These are phyloP conservation scores for Calliphora vicina DNA, from an alignment of 1,140 invertebrate genomes.

Conservation along the genomic window DNA sequence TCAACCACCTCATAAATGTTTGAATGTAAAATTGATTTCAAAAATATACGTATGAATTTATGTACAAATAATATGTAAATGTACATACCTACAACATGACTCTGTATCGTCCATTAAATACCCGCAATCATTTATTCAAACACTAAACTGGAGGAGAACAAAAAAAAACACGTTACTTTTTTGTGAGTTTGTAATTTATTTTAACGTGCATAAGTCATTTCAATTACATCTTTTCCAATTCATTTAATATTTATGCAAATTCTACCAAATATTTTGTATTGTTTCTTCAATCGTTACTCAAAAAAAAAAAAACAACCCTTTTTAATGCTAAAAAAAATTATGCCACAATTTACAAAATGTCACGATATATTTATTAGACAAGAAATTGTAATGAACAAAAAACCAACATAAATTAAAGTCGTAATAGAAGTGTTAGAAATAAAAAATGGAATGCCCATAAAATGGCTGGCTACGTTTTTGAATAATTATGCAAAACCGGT, in stretches of 20 bases:
- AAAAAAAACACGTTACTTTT: neutral
- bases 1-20: too few species aligned
- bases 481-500: conserved; percentile 9
- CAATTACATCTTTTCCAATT: conserved; percentile 32
- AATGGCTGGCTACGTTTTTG: neutral
- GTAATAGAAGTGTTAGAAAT: neutral
- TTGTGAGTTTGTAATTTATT: neutral
- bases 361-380: neutral
- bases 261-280: neutral
- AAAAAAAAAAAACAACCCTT: neutral
- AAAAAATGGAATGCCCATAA: neutral
- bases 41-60: too few species aligned
- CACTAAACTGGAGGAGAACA: too few species aligned
- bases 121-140: too few species aligned
- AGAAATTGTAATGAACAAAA: neutral
- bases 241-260: conserved; percentile 35
- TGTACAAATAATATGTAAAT: too few species aligned
- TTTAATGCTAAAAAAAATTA: neutral
- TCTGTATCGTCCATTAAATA: too few species aligned
- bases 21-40: too few species aligned
- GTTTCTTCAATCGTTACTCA: neutral
- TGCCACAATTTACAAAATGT: neutral
- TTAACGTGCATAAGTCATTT: conserved; percentile 18
- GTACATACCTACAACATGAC: neutral
- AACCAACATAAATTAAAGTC: neutral